Conservation (phyloP, 53 echinoderm and acorn worm species). For the Holothuria scabra region DNA sequence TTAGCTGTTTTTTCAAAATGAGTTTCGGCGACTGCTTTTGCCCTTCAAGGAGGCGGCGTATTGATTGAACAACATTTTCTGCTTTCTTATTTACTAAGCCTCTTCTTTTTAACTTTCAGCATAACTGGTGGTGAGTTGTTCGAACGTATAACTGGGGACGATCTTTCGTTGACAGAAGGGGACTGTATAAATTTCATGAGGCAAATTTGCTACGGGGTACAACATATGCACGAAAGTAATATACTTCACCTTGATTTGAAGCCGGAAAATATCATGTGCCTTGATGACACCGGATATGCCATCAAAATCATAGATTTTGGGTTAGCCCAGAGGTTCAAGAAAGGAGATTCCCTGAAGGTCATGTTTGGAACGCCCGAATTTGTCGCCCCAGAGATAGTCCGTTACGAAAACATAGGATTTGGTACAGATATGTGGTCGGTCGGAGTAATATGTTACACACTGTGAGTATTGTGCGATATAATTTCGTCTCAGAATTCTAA, state of each 20-base stretch:
- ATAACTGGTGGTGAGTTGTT: slow-evolving; percentile 91
- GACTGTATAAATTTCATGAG: slow-evolving; percentile 87
- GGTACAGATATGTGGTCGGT: slow-evolving; percentile 98
- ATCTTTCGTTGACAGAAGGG: slow-evolving; percentile 77
- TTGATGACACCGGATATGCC: slow-evolving; percentile 70
- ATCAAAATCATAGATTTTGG: slow-evolving; percentile 71
- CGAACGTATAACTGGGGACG: slow-evolving; percentile 87
- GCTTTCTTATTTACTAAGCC: not conserved
- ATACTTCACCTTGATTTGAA: slow-evolving; percentile 92
- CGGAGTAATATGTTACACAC: slow-evolving; percentile 89
- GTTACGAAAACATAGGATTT: slow-evolving; percentile 79
- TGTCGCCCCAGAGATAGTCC: slow-evolving; percentile 91
- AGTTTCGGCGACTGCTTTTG: no score
- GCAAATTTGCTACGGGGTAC: slow-evolving; percentile 88
- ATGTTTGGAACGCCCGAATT: slow-evolving; percentile 96
- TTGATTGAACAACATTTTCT: no score
- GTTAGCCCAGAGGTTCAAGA: slow-evolving; percentile 51
- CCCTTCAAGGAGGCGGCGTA: no score
- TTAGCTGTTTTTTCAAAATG: no score
- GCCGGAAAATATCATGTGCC: slow-evolving; percentile 96
- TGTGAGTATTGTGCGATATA: slow-evolving; percentile 49
- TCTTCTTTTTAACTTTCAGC: slow-evolving; percentile 45
- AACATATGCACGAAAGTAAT: slow-evolving; percentile 83
- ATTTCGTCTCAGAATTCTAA: no score
- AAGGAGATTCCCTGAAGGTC: slow-evolving; percentile 63